These are phyloP conservation scores for Metallyticus violacea DNA, from an alignment of 2,888 invertebrate species.

Conservation along the genomic window DNA sequence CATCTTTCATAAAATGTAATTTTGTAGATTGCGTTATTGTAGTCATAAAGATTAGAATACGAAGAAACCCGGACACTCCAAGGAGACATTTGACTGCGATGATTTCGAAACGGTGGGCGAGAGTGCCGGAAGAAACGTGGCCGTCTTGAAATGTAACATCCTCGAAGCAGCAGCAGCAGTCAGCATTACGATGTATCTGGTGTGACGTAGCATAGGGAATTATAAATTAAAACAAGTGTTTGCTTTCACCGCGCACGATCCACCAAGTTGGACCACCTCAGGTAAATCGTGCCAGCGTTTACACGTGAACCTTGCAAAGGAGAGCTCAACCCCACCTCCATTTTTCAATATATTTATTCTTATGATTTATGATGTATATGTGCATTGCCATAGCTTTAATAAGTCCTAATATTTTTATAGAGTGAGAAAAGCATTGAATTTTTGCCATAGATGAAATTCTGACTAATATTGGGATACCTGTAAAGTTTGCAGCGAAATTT, in stretches of 20 bases:
- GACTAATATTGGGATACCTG: too few species aligned
- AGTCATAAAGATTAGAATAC: background rate
- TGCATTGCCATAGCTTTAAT: background rate
- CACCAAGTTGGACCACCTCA: slow-evolving; percentile 4
- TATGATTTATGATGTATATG: background rate
- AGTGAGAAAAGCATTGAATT: too few species aligned
- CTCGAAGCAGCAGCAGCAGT: background rate
- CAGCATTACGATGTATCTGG: background rate
- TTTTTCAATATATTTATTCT: background rate
- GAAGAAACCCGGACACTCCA: background rate
- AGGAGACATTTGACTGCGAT: background rate
- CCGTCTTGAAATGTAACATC: slow-evolving; percentile 8
- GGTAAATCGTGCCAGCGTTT: slow-evolving; percentile 7
- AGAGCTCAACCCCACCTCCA: background rate
- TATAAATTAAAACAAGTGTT: slow-evolving; percentile 18
- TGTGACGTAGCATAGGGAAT: background rate
- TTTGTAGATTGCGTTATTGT: too few species aligned
- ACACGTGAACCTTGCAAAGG: background rate
- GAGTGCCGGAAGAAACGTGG: slow-evolving; percentile 15
- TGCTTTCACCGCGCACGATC: slow-evolving; percentile 13
- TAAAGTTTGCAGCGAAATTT: too few species aligned
- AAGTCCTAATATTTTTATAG: too few species aligned
- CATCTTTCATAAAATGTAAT: too few species aligned
- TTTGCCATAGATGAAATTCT: too few species aligned
- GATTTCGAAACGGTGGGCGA: background rate